Evolutionary conservation across 2,888 invertebrate species (phyloP).

Genomic region (Ernsta delagoae): DNA sequence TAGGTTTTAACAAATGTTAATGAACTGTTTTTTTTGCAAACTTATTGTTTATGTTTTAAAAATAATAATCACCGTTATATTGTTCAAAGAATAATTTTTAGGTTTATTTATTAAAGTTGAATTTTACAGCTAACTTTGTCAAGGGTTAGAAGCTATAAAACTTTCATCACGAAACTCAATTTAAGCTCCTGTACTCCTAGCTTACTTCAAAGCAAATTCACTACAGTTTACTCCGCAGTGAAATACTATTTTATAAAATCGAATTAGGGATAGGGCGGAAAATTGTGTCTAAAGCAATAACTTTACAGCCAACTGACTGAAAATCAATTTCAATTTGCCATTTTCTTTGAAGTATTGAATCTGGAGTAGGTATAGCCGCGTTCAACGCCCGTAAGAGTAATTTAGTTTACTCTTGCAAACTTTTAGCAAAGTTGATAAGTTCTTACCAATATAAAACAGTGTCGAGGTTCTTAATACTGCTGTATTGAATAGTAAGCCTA

Average conservation of each 20-base stretch:
- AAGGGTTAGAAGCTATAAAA: background rate
- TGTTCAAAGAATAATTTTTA: too few species aligned
- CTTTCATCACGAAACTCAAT: background rate
- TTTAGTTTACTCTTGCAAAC: background rate
- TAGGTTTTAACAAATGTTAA: too few species aligned
- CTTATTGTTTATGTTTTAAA: too few species aligned
- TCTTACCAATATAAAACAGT: background rate
- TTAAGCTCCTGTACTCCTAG: background rate
- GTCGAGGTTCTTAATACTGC: background rate
- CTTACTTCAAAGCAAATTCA: conserved; percentile 5
- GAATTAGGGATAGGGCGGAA: conserved; percentile 19
- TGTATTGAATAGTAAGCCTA: too few species aligned
- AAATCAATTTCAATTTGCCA: conserved; percentile 21
- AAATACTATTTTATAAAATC: conserved; percentile 24
- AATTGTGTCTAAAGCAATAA: conserved; percentile 17
- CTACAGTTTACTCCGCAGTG: conserved; percentile 4
- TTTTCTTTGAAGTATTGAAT: conserved; percentile 10
- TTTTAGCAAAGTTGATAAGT: background rate
- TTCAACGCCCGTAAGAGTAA: background rate
- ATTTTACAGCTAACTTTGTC: background rate
- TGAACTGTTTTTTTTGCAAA: too few species aligned
- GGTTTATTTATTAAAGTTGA: too few species aligned
- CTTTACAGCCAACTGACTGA: conserved; percentile 18
- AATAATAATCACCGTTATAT: too few species aligned
- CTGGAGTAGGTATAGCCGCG: conserved; percentile 5